Conservation (phyloP, 2,888 invertebrate species). For the Andrena minutula region DNA sequence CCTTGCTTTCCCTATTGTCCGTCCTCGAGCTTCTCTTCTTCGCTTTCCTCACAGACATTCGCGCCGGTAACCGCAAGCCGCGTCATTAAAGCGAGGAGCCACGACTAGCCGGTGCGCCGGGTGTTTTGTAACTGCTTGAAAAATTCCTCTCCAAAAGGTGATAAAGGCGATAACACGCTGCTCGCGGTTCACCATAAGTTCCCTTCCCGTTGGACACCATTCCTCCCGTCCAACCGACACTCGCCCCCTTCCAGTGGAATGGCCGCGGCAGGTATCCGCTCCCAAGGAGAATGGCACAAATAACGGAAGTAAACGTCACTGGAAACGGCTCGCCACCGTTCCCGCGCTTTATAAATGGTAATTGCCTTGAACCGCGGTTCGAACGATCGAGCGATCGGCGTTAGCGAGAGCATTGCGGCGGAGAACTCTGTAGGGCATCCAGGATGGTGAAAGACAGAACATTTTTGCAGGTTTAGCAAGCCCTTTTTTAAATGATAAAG, state of each 20-base stretch:
- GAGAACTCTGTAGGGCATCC: neutral
- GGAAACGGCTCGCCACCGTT: conserved; percentile 14
- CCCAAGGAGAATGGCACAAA: conserved; percentile 49
- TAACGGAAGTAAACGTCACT: conserved; percentile 59
- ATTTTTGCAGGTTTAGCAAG: neutral
- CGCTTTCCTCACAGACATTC: neutral
- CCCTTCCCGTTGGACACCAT: conserved; percentile 24
- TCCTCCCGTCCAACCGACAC: conserved; percentile 35
- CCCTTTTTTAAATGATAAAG: too few species aligned
- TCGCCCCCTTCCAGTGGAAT: conserved; percentile 20
- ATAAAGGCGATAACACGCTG: conserved; percentile 62
- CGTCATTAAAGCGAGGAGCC: conserved; percentile 59
- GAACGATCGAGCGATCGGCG: conserved; percentile 36
- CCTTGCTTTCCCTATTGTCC: conserved; percentile 1
- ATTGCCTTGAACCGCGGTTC: conserved; percentile 27
- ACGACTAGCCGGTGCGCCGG: conserved; percentile 14
- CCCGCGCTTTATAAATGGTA: conserved; percentile 38
- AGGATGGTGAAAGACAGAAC: neutral
- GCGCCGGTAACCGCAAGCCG: conserved; percentile 32
- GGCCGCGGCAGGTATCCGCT: conserved; percentile 35
- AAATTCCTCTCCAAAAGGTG: conserved; percentile 57
- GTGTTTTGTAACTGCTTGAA: conserved; percentile 51
- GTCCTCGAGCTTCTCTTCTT: neutral
- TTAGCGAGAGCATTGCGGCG: neutral
- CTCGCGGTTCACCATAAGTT: conserved; percentile 64